A percentile compares a stretch with the other conserved stretches of the same genome.
Evolutionary conservation across 2,888 invertebrate species (phyloP).

Genomic region (Ochlodes sylvanus): DNA sequence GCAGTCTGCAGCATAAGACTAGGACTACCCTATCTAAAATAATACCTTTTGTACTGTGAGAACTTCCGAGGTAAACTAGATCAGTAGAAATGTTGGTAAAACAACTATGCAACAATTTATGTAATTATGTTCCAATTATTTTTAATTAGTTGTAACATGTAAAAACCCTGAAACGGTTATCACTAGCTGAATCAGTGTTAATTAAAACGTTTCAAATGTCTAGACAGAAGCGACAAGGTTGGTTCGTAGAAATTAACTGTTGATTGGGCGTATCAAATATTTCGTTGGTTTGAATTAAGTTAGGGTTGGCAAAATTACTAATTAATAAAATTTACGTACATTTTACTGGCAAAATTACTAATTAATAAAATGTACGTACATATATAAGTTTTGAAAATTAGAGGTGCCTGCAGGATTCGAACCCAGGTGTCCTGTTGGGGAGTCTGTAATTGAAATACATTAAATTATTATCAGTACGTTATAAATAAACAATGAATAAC

Average conservation of each 20-base stretch:
- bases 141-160: conserved; percentile 14
- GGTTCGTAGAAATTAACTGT: conserved; percentile 34
- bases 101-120: not conserved
- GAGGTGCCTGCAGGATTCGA: too few relatives aligned
- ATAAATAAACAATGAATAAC: too few relatives aligned
- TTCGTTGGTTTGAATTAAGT: conserved; percentile 19
- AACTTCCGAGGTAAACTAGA: too few relatives aligned
- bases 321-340: not conserved
- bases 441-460: too few relatives aligned
- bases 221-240: conserved; percentile 35
- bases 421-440: too few relatives aligned
- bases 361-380: not conserved
- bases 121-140: not conserved
- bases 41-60: too few relatives aligned
- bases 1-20: too few relatives aligned
- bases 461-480: too few relatives aligned
- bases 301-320: conserved; percentile 2
- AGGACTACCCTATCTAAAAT: too few relatives aligned
- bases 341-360: not conserved
- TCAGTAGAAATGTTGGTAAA: too few relatives aligned
- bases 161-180: conserved; percentile 26
- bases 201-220: conserved; percentile 38
- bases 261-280: conserved; percentile 36
- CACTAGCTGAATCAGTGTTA: conserved; percentile 29
- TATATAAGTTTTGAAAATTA: too few relatives aligned